These are phyloP conservation scores for Caenorhabditis latens DNA, from an alignment of 1,140 invertebrate species.

Conservation along the genomic window DNA sequence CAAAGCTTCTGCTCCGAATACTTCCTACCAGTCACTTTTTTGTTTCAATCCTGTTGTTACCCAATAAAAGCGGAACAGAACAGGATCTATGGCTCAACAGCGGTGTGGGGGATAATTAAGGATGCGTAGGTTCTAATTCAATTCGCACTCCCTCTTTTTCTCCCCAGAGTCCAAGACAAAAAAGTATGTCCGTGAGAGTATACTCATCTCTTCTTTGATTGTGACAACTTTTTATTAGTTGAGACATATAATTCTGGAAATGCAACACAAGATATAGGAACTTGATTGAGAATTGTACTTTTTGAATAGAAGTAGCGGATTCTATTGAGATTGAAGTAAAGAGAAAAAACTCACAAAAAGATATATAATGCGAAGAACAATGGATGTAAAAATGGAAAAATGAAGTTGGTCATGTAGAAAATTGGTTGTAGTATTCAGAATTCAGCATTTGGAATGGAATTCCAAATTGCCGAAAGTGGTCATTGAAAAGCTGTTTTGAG, in stretches of 20 bases:
- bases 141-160: slow-evolving; percentile 33
- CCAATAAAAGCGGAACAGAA: slow-evolving; percentile 23
- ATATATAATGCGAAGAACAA: slow-evolving; percentile 48
- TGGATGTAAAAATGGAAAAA: slow-evolving; percentile 29
- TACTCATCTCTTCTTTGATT: slow-evolving; percentile 13
- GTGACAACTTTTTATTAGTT: background rate
- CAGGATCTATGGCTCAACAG: slow-evolving; percentile 35
- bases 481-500: background rate
- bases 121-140: slow-evolving; percentile 55
- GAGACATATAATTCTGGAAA: no score
- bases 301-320: background rate
- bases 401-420: slow-evolving; percentile 54
- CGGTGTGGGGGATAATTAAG: slow-evolving; percentile 39
- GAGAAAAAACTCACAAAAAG: background rate
- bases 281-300: background rate
- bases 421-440: slow-evolving; percentile 53
- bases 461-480: slow-evolving; percentile 23
- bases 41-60: background rate
- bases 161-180: slow-evolving; percentile 16
- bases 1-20: background rate
- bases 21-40: background rate
- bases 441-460: slow-evolving; percentile 21
- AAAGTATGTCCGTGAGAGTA: slow-evolving; percentile 6
- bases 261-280: no score
- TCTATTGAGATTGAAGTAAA: background rate